Percentiles rank a stretch among this genome's conserved stretches.
Conservation (phyloP, 2,113 vertebrate species). For the Polypterus senegalus region DNA sequence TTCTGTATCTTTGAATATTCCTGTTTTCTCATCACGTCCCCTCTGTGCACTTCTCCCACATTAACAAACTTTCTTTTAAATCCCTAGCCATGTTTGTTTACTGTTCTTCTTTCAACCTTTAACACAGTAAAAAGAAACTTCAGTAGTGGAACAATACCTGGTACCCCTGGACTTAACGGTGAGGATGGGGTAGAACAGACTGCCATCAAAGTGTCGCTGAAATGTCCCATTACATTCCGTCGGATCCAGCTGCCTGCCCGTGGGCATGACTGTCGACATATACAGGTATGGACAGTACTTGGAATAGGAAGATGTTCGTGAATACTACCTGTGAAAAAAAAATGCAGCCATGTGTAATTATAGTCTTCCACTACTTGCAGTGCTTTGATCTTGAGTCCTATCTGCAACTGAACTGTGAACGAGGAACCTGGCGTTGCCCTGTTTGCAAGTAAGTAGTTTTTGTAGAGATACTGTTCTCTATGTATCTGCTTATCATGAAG, state of each 20-base stretch:
- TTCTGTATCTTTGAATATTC: too few relatives aligned
- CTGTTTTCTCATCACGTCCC: background rate
- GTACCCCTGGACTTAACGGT: slow-evolving; percentile 78
- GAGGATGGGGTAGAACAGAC: slow-evolving; percentile 93
- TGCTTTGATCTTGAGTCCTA: slow-evolving; percentile 84
- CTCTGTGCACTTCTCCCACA: background rate
- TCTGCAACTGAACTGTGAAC: slow-evolving; percentile 60
- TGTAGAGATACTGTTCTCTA: background rate
- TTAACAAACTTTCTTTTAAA: background rate
- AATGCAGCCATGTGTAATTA: background rate
- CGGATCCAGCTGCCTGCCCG: slow-evolving; percentile 88
- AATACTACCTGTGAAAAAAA: background rate
- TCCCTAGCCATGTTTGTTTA: too few relatives aligned
- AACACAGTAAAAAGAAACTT: slow-evolving; percentile 81
- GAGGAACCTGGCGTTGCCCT: slow-evolving; percentile 66
- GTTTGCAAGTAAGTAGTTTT: slow-evolving; percentile 53
- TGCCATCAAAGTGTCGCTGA: slow-evolving; percentile 88
- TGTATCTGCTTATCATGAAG: too few relatives aligned
- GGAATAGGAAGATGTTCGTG: background rate
- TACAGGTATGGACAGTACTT: slow-evolving; percentile 57
- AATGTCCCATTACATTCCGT: slow-evolving; percentile 92
- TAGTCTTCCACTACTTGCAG: slow-evolving; percentile 27
- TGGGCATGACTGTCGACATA: slow-evolving; percentile 85
- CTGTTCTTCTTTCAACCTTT: slow-evolving; percentile 3
- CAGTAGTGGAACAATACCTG: slow-evolving; percentile 81